phyloP scores from a whole-genome alignment of 2,888 invertebrate genomes.

The Brenthis ino region DNA sequence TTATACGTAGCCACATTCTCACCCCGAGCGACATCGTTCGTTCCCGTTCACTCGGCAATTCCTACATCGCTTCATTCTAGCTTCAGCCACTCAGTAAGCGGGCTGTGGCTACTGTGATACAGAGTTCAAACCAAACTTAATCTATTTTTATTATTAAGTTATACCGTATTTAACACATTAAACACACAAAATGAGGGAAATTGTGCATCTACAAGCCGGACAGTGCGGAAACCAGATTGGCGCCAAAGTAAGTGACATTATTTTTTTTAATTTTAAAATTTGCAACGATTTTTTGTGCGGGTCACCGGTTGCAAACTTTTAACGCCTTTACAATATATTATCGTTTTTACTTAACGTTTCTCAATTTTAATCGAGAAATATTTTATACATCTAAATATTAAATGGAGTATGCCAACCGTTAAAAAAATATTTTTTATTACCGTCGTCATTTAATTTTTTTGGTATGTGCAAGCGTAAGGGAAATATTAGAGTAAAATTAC shows the following conservation, averaged over 20 bases:
- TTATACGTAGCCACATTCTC: slow-evolving; percentile 53
- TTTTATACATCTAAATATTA: too few relatives aligned
- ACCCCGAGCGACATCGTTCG: slow-evolving; percentile 59
- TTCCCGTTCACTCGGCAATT: slow-evolving; percentile 52
- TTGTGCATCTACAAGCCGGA: slow-evolving; percentile 91
- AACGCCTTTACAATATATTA: neutral
- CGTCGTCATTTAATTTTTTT: neutral
- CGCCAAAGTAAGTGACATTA: slow-evolving; percentile 70
- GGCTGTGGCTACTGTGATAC: slow-evolving; percentile 50
- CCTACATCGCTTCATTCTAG: slow-evolving; percentile 62
- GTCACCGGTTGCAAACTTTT: slow-evolving; percentile 11
- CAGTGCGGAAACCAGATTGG: slow-evolving; percentile 94
- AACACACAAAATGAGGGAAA: slow-evolving; percentile 87
- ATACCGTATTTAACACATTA: slow-evolving; percentile 46
- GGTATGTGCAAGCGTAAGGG: neutral
- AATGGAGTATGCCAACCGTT: too few relatives aligned
- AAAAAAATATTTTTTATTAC: neutral
- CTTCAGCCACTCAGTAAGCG: slow-evolving; percentile 51
- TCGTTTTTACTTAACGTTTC: neutral
- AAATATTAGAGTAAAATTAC: slow-evolving; percentile 1
- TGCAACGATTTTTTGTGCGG: slow-evolving; percentile 33
- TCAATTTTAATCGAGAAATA: neutral
- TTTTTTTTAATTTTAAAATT: slow-evolving; percentile 43
- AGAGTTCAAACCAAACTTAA: slow-evolving; percentile 34
- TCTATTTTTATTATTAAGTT: slow-evolving; percentile 34